Conservation (phyloP, 2,888 invertebrate species). For the Anthophora plumipes region DNA sequence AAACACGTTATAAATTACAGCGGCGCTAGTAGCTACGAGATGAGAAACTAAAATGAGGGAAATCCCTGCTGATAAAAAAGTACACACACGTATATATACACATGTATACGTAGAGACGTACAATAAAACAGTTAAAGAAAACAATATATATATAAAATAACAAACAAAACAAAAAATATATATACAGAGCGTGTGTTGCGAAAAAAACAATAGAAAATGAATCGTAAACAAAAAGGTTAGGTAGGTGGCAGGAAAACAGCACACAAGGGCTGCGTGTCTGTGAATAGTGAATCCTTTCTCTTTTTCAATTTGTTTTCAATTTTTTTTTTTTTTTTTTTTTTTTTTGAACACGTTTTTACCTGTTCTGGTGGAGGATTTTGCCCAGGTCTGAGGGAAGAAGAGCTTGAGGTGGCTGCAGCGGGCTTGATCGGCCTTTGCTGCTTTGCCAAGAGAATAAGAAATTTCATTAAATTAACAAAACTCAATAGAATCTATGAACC, state of each 20-base stretch:
- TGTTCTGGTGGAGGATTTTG: constrained; percentile 87
- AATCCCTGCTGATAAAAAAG: constrained; percentile 68
- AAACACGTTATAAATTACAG: constrained; percentile 50
- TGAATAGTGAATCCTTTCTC: constrained; percentile 59
- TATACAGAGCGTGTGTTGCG: constrained; percentile 48
- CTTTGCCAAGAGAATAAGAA: constrained; percentile 84
- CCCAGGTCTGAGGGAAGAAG: constrained; percentile 86
- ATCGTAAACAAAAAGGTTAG: constrained; percentile 68
- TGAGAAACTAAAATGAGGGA: constrained; percentile 63
- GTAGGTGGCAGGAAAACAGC: constrained; percentile 70
- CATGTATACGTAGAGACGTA: constrained; percentile 8
- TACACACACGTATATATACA: constrained; percentile 17
- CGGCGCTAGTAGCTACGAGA: constrained; percentile 59
- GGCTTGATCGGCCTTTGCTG: constrained; percentile 86
- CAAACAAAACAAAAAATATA: constrained; percentile 34
- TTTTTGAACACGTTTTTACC: constrained; percentile 85
- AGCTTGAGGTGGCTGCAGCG: constrained; percentile 85
- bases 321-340: constrained; percentile 51
- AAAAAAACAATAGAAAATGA: constrained; percentile 64
- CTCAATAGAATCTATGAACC: constrained; percentile 64
- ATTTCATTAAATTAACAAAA: constrained; percentile 78
- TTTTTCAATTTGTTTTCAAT: constrained; percentile 10
- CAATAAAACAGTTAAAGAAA: constrained; percentile 30
- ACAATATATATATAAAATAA: constrained; percentile 17
- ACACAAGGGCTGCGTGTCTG: constrained; percentile 73